Evolutionary conservation across 2,113 vertebrate species (phyloP).

Genomic region (Tautogolabrus adspersus): DNA sequence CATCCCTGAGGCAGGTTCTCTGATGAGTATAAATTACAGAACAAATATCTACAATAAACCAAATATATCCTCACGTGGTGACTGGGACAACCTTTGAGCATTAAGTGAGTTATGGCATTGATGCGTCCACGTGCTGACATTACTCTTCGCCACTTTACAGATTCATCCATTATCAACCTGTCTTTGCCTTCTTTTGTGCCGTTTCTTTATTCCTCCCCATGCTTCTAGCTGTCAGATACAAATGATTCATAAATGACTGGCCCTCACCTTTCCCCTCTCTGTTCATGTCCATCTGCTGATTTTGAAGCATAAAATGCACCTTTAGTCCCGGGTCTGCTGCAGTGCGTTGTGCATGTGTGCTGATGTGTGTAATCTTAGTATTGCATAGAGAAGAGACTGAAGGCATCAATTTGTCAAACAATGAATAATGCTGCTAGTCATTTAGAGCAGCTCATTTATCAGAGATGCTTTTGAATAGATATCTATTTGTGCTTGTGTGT

Average conservation of each 20-base stretch:
- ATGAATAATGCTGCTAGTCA: constrained; percentile 2
- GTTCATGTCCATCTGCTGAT: background rate
- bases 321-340: background rate
- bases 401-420: constrained; percentile 21
- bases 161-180: background rate
- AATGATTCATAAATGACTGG: constrained; percentile 27
- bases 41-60: background rate
- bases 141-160: background rate
- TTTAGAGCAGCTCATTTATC: background rate
- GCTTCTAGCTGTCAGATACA: background rate
- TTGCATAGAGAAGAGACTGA: background rate
- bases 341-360: too few relatives aligned
- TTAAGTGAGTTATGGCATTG: background rate
- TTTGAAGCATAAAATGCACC: background rate
- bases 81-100: background rate
- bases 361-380: constrained; percentile 8
- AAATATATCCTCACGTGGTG: too few relatives aligned
- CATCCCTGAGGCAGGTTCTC: too few relatives aligned
- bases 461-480: background rate
- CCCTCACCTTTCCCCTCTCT: background rate
- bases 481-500: background rate
- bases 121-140: background rate
- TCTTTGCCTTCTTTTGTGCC: background rate
- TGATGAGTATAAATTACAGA: background rate
- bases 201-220: background rate